Percentiles rank a stretch among this genome's conserved stretches.
Conservation (phyloP, 2,113 vertebrate species). For the Oryzias javanicus region DNA sequence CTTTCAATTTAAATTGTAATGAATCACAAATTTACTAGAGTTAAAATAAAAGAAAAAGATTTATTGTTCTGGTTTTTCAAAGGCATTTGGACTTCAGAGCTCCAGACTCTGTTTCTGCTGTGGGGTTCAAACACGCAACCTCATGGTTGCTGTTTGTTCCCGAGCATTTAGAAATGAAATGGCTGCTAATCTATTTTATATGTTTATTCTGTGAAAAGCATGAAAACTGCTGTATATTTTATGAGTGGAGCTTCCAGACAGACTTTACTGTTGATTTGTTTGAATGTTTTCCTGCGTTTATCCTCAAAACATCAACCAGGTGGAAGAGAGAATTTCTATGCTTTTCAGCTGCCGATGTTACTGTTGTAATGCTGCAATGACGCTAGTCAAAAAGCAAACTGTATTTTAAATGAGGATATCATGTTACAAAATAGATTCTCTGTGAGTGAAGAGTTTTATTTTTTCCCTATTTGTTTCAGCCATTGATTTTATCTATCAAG, state of each 20-base stretch:
- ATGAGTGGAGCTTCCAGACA: constrained; percentile 4
- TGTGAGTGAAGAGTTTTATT: not conserved
- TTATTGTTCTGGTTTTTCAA: constrained; percentile 32
- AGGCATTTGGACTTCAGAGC: constrained; percentile 40
- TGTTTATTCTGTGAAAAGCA: constrained; percentile 45
- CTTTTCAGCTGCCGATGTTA: not conserved
- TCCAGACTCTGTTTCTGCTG: constrained; percentile 40
- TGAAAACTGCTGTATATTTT: constrained; percentile 31
- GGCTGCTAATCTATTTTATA: constrained; percentile 61
- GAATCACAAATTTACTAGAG: constrained; percentile 58
- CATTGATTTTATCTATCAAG: too few species aligned
- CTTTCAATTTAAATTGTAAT: constrained; percentile 49
- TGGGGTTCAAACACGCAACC: constrained; percentile 50
- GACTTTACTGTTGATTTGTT: not conserved
- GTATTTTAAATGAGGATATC: not conserved
- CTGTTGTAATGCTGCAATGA: constrained; percentile 27
- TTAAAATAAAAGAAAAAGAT: constrained; percentile 6
- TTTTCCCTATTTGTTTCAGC: too few species aligned
- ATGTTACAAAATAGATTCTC: constrained; percentile 1
- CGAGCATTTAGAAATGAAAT: constrained; percentile 33
- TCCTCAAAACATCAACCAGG: not conserved
- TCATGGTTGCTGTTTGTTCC: constrained; percentile 34
- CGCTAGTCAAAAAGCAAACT: constrained; percentile 14
- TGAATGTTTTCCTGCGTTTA: constrained; percentile 1
- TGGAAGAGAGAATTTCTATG: constrained; percentile 2